Evolutionary conservation across 2,888 invertebrate species (phyloP), one percentile per base, ranked within the genome.

Genomic region (Mallateleia sp.): DNA sequence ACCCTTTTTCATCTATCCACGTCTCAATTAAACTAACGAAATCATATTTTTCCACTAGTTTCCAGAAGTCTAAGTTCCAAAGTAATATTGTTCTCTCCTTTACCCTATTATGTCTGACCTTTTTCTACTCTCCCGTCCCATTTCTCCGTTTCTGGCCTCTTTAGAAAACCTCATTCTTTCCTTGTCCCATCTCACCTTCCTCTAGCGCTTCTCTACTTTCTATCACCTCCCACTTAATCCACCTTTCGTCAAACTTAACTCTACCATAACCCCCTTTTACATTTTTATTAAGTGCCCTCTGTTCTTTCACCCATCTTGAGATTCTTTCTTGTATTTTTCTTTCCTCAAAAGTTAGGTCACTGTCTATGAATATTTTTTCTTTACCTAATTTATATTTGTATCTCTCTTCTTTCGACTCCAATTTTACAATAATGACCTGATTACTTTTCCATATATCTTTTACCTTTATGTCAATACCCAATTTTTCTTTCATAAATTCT

Each of bases 1-100:
- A 89, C 0, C 22, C 67, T 32, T 89, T 87, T 52, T 88, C 81
- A 5, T 72, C 84, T 18, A 85, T 9, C 89, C 89, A 87, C 14
- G 89, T 90, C 42, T 88, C 82, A 5, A 52, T 28, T 50, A 89
- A 32, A 8, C 75, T 66, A 22, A 90, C 25, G 1, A 81, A 56
- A 8, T 89, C 87, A n/a, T 15, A 84, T 5, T 7, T 45, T 50
- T 66, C 66, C 24, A 66, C n/a, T 2, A 66, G 28, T 18, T 66
- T 25, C 64, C 66, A 50, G 45, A 66, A 66, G 2, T 50, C 66
- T 14, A 50, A 28, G 18, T 66, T 66, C 66, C 66, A 66, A 50
- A 66, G 50, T 38, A 38, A 38, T 38, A 38, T 38, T 11, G 8
- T 11, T 38, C 11, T 38, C 38, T 38, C 11, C 11, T 38, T 38